Conservation (phyloP, 2,113 vertebrate genomes). For the Piprites chloris region DNA sequence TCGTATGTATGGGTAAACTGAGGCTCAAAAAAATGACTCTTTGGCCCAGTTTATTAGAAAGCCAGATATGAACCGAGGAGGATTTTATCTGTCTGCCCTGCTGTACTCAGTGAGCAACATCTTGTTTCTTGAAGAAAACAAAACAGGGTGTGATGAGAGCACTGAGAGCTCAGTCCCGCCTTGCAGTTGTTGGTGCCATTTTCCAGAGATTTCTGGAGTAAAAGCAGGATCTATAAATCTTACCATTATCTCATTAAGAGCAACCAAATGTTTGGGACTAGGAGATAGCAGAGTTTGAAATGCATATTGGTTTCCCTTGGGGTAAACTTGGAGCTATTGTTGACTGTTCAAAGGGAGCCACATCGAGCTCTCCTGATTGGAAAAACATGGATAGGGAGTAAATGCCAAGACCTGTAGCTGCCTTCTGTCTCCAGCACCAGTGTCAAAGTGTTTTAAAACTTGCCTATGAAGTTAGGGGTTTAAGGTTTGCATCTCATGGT, state of each 20-base stretch:
- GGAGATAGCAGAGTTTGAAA: conserved; percentile 6
- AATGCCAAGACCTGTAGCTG: conserved; percentile 10
- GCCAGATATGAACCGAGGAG: background rate
- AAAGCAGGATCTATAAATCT: conserved; percentile 4
- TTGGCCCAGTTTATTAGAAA: background rate
- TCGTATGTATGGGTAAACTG: background rate
- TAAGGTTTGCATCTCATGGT: background rate
- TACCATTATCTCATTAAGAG: background rate
- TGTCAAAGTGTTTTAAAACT: background rate
- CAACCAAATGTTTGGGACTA: conserved; percentile 22
- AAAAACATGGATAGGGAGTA: conserved; percentile 16
- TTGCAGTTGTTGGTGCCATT: background rate
- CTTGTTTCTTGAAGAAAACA: background rate
- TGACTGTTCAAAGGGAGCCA: conserved; percentile 3
- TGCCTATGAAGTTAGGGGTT: fast-evolving
- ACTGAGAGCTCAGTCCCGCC: background rate
- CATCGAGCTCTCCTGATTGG: conserved; percentile 33
- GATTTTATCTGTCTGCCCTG: background rate
- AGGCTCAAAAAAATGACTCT: background rate
- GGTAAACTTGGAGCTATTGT: background rate
- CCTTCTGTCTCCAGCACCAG: conserved; percentile 6
- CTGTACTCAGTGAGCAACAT: background rate
- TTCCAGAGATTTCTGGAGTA: conserved; percentile 1
- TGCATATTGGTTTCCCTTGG: background rate
- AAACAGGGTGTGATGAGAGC: background rate